phyloP scores from a whole-genome alignment of 1,140 invertebrate species.

The Aricia agestis region DNA sequence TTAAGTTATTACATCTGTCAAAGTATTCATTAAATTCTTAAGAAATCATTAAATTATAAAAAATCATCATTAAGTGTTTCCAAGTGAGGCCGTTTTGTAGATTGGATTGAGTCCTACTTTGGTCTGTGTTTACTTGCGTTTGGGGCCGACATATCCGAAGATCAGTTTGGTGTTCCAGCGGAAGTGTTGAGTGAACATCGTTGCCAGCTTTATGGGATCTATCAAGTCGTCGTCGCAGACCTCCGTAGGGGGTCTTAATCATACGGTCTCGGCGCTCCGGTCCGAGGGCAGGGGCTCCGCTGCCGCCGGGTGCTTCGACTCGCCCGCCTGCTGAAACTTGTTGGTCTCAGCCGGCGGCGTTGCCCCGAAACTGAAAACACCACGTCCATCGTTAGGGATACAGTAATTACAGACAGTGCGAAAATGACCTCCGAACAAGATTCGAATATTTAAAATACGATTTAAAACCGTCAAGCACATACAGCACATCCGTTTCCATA shows the following conservation, averaged over 20 bases:
- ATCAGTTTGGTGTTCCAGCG: conserved; percentile 36
- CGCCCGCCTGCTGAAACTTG: conserved; percentile 23
- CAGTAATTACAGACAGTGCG: neutral
- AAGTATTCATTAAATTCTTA: no score
- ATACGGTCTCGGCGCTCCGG: conserved; percentile 39
- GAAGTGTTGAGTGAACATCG: conserved; percentile 46
- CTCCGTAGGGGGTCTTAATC: conserved; percentile 34
- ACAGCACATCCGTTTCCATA: conserved; percentile 13
- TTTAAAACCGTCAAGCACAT: neutral
- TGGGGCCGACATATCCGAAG: conserved; percentile 25
- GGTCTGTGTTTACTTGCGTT: conserved; percentile 17
- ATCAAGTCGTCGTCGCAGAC: conserved; percentile 36
- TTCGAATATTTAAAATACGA: neutral
- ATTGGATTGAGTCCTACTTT: neutral
- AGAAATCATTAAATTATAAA: no score
- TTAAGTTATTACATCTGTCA: no score
- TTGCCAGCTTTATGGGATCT: conserved; percentile 41
- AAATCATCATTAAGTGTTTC: no score
- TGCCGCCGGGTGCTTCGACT: conserved; percentile 23
- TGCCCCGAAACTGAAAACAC: conserved; percentile 34
- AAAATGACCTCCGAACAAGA: no score
- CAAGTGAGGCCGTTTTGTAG: no score
- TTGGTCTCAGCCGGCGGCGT: conserved; percentile 29
- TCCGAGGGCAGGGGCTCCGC: conserved; percentile 36
- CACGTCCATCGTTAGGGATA: neutral